Evolutionary conservation across 2,113 vertebrate genomes (phyloP).

Genomic region (Dicaeum eximium): DNA sequence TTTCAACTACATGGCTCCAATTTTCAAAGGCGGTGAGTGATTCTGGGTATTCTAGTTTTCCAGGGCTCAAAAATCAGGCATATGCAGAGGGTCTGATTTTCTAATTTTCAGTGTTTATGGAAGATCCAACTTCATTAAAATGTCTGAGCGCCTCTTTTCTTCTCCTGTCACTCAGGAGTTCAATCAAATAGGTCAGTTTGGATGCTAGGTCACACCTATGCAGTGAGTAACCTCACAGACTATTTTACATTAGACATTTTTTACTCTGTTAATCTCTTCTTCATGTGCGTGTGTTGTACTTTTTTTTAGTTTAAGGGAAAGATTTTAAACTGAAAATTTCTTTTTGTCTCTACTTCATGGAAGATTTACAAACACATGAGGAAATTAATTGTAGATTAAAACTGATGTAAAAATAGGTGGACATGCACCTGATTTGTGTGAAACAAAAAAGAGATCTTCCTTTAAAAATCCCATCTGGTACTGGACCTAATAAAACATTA

Average conservation of each 20-base stretch:
- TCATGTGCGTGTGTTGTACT: background rate
- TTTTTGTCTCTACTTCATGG: background rate
- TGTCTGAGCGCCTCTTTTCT: background rate
- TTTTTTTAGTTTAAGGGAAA: background rate
- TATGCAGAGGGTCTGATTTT: background rate
- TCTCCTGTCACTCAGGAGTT: background rate
- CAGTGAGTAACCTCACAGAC: background rate
- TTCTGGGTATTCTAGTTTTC: background rate
- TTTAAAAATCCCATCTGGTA: background rate
- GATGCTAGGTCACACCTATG: background rate
- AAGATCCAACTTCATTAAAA: constrained; percentile 2
- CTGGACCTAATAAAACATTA: background rate
- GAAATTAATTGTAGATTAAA: background rate
- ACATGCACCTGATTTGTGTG: background rate
- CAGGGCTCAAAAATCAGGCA: background rate
- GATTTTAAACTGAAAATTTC: background rate
- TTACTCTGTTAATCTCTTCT: background rate
- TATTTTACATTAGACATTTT: background rate
- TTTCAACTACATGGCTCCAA: constrained; percentile 1
- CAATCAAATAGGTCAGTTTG: background rate
- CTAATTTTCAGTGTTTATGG: constrained; percentile 16
- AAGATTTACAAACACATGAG: background rate
- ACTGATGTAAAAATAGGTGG: background rate
- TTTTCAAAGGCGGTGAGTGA: background rate
- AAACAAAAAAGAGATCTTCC: background rate